Evolutionary conservation across 2,113 vertebrate species (phyloP).

Genomic region (Pollachius pollachius): DNA sequence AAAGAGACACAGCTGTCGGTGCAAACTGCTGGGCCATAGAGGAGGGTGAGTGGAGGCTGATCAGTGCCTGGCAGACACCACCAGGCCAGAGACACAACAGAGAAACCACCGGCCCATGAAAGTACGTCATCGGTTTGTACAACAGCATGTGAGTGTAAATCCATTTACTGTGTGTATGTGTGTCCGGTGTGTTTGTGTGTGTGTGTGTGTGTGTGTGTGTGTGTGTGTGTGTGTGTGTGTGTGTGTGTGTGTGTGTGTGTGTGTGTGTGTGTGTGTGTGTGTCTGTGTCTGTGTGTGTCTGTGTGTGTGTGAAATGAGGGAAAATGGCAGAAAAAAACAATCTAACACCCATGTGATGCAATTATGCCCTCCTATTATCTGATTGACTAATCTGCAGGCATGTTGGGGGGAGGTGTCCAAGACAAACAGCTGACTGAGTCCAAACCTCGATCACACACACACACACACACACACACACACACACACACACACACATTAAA

Average conservation of each 20-base stretch:
- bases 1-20: too few species aligned
- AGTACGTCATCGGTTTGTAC: too few species aligned
- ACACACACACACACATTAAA: neutral
- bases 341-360: conserved; percentile 66
- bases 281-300: conserved; percentile 24
- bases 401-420: conserved; percentile 51
- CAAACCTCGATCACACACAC: conserved; percentile 25
- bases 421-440: conserved; percentile 63
- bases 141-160: neutral
- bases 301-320: conserved; percentile 36
- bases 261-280: conserved; percentile 10
- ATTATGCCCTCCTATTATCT: conserved; percentile 65
- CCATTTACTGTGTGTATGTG: conserved; percentile 13
- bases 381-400: conserved; percentile 64
- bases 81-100: too few species aligned
- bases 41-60: too few species aligned
- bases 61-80: too few species aligned
- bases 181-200: conserved; percentile 5
- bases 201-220: conserved; percentile 1
- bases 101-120: too few species aligned
- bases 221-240: too few species aligned
- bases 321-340: conserved; percentile 64
- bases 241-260: conserved; percentile 5
- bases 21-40: too few species aligned
- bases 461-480: neutral